Evolutionary conservation across 2,888 invertebrate genomes (phyloP), one percentile per base, ranked within the genome.

Genomic region (Standfussiana lucernea): DNA sequence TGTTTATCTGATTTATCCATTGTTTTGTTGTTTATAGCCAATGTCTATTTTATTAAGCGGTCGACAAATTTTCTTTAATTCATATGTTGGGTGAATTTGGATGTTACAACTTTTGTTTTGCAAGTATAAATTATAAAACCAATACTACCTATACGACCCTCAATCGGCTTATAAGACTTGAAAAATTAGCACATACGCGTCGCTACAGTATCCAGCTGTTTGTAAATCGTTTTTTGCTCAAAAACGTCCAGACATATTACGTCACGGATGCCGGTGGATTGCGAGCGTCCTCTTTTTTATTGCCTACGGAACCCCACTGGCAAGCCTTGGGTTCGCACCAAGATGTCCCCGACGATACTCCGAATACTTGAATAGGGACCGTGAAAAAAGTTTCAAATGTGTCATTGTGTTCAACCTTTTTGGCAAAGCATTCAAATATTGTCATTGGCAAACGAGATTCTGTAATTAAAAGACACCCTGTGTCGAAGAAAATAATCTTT

Each of bases 171-270:
- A 53, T 21, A 71, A 42, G n/a, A 73, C 70, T 86, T 86, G 59
- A 84, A 79, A 86, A 90, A 89, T 85, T 88, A 86, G 80, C 85
- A 85, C 88, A 86, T 86, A 88, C 88, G 88, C 85, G 88, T 88
- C 82, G 83, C 83, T 83, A 85, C 79, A 87, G 89, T 88, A 87
- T 91, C 90, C 91, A 89, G 90, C 89, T 90, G 91, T 90, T 91
- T 89, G 72, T 79, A 82, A 86, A 86, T 83, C 75, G 80, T 86
- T 91, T 93, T 92, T 93, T 91, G 87, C 80, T 82, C 88, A 86
- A 86, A 91, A 91, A 89, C 91, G 84, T 93, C 92, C 94, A 95
- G 94, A 94, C 94, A 88, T 89, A 89, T 93, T 90, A 93, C 93
- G 93, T 95, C 93, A 94, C 92, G 93, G 92, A 93, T 92, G 90